These are phyloP conservation scores for Herminia tarsipennalis DNA, from an alignment of 2,888 invertebrate species.

Conservation along the genomic window DNA sequence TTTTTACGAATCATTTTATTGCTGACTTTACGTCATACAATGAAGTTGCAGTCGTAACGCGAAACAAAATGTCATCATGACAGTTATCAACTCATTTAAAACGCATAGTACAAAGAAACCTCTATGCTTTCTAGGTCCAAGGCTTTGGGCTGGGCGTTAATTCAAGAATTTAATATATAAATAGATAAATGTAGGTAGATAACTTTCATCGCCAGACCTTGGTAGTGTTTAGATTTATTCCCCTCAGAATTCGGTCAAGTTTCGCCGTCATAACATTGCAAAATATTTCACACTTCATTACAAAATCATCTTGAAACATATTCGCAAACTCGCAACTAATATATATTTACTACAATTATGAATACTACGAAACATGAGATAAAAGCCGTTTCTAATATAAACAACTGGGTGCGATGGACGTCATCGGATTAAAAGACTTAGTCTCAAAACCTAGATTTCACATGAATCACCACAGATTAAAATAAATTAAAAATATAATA, in stretches of 20 bases:
- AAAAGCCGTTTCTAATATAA: slow-evolving; percentile 11
- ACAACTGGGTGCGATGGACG: slow-evolving; percentile 3
- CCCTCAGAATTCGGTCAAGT: background rate
- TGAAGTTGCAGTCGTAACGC: too few relatives aligned
- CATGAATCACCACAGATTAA: slow-evolving; percentile 26
- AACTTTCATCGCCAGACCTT: too few relatives aligned
- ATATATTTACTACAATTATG: slow-evolving; percentile 14
- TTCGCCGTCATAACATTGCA: background rate
- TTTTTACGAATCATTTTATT: too few relatives aligned
- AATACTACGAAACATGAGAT: slow-evolving; percentile 8
- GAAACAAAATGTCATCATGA: too few relatives aligned
- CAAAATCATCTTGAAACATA: slow-evolving; percentile 6
- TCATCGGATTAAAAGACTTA: slow-evolving; percentile 14
- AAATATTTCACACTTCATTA: background rate
- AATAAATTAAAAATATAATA: slow-evolving; percentile 26
- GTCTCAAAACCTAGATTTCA: slow-evolving; percentile 20
- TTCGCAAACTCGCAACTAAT: background rate
- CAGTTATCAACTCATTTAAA: too few relatives aligned
- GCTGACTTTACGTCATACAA: too few relatives aligned
- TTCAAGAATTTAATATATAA: too few relatives aligned
- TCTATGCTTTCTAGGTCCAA: too few relatives aligned
- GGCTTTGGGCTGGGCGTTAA: too few relatives aligned
- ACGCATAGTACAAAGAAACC: too few relatives aligned
- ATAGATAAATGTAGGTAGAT: too few relatives aligned
- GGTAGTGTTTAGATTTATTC: too few relatives aligned